Conservation (phyloP, 2,113 vertebrate species). For the Chaetura pelagica region DNA sequence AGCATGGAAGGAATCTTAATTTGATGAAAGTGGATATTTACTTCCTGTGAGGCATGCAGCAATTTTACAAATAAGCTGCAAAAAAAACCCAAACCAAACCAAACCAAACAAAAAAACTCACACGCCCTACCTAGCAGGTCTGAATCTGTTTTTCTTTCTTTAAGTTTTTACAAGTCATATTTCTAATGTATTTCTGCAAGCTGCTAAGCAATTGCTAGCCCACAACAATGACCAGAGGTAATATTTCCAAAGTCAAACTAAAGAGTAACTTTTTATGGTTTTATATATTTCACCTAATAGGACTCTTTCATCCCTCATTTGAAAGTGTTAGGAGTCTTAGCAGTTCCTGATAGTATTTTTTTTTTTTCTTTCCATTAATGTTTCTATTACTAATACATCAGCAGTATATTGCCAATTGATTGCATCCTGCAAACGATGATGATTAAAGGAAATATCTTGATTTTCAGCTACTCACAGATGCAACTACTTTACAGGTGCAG, state of each 20-base stretch:
- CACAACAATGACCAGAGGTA: not conserved
- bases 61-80: not conserved
- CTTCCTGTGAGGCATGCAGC: not conserved
- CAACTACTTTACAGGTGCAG: not conserved
- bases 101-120: too few relatives aligned
- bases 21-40: not conserved
- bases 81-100: too few relatives aligned
- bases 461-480: not conserved
- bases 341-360: not conserved
- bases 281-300: not conserved
- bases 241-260: not conserved
- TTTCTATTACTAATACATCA: not conserved
- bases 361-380: not conserved
- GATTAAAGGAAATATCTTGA: not conserved
- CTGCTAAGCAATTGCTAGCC: not conserved
- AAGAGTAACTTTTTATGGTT: not conserved
- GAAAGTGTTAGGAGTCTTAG: not conserved
- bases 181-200: not conserved
- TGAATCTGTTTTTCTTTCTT: not conserved
- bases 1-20: not conserved
- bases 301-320: not conserved
- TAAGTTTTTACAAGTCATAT: not conserved
- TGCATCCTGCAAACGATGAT: not conserved
- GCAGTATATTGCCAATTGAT: not conserved
- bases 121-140: rapidly evolving